Evolutionary conservation across 2,888 invertebrate species (phyloP).

Genomic region (Andrena hattorfiana): DNA sequence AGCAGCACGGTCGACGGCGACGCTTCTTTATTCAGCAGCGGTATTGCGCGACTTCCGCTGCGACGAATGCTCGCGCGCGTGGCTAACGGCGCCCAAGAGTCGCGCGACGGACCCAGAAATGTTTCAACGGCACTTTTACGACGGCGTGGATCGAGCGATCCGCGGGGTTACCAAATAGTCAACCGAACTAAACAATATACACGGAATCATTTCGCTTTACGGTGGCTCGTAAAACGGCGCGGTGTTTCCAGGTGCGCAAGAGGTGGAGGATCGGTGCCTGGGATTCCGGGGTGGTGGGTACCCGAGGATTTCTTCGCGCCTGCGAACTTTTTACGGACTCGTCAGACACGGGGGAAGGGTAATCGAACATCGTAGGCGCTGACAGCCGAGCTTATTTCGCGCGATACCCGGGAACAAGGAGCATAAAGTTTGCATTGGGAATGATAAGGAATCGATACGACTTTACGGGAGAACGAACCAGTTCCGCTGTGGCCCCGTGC

Average conservation of each 20-base stretch:
- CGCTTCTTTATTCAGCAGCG: constrained; percentile 36
- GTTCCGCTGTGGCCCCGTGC: background rate
- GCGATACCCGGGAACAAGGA: constrained; percentile 45
- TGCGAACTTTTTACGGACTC: constrained; percentile 30
- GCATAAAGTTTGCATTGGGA: constrained; percentile 58
- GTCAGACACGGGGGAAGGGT: constrained; percentile 1
- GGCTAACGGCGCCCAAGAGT: background rate
- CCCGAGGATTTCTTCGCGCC: background rate
- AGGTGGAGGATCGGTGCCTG: background rate
- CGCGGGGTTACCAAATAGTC: background rate
- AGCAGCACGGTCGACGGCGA: background rate
- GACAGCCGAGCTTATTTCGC: constrained; percentile 39
- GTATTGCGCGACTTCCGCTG: constrained; percentile 22
- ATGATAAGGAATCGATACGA: constrained; percentile 61
- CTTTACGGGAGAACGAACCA: constrained; percentile 20
- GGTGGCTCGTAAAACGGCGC: constrained; percentile 23
- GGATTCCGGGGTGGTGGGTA: background rate
- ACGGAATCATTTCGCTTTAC: constrained; percentile 38
- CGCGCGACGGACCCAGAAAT: background rate
- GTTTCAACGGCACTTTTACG: constrained; percentile 12
- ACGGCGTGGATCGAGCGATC: background rate
- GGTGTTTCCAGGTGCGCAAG: background rate
- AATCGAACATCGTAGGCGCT: constrained; percentile 36
- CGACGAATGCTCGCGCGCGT: background rate
- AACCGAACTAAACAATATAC: constrained; percentile 29